A percentile compares a stretch with the other conserved stretches of the same genome.
Evolutionary conservation across 2,113 vertebrate genomes (phyloP).

Genomic region (Connochaetes taurinus): DNA sequence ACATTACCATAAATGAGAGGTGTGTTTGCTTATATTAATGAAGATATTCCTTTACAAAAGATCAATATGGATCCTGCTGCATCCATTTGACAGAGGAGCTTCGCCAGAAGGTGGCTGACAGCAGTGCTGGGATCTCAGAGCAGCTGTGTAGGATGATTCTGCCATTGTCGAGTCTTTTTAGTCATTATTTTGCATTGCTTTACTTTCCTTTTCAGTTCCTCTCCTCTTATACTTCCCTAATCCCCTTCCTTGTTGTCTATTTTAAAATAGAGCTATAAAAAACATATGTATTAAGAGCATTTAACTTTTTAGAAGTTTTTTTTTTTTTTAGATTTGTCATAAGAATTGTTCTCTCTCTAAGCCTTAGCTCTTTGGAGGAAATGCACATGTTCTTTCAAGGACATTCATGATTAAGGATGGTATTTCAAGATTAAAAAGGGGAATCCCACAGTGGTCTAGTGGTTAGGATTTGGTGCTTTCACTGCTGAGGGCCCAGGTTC

Average conservation of each 20-base stretch:
- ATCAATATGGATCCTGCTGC: slow-evolving; percentile 47
- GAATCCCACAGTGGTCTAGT: neutral
- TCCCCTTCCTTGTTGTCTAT: neutral
- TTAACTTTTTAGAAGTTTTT: neutral
- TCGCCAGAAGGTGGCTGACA: slow-evolving; percentile 55
- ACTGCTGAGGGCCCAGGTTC: neutral
- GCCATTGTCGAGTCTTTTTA: slow-evolving; percentile 31
- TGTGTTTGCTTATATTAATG: slow-evolving; percentile 64
- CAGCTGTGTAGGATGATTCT: slow-evolving; percentile 56
- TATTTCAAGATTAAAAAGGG: slow-evolving; percentile 23
- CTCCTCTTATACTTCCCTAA: neutral
- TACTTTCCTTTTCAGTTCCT: slow-evolving; percentile 26
- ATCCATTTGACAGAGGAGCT: slow-evolving; percentile 55
- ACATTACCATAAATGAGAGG: slow-evolving; percentile 60
- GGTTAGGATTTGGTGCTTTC: neutral
- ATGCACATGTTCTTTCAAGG: neutral
- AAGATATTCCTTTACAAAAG: slow-evolving; percentile 59
- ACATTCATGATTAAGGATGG: neutral
- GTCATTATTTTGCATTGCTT: slow-evolving; percentile 21
- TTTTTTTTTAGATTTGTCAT: neutral
- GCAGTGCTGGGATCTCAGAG: slow-evolving; percentile 51
- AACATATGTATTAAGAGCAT: neutral
- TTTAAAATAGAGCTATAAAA: slow-evolving; percentile 35
- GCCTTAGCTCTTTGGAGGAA: slow-evolving; percentile 14
- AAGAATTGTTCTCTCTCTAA: slow-evolving; percentile 7